These are phyloP conservation scores for Drosophila sp. DNA, from an alignment of 1,140 invertebrate species.

Conservation along the genomic window DNA sequence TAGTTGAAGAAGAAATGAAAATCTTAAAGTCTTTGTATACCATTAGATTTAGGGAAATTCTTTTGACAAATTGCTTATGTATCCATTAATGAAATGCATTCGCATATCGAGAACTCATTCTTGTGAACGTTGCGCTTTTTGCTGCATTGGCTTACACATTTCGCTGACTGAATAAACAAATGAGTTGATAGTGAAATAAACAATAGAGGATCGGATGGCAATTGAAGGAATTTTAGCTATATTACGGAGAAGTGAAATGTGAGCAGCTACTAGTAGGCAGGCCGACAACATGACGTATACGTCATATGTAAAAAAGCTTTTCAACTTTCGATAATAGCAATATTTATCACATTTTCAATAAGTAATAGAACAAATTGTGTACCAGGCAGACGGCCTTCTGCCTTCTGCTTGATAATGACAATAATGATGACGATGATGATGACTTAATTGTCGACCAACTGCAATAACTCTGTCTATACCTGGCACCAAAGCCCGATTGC, in stretches of 20 bases:
- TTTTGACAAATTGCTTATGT: too few relatives aligned
- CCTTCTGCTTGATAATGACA: constrained; percentile 35
- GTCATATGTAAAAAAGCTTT: constrained; percentile 27
- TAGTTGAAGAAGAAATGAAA: too few relatives aligned
- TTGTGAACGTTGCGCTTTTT: neutral
- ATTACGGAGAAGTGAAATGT: constrained; percentile 59
- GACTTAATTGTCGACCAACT: constrained; percentile 65
- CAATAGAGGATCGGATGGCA: constrained; percentile 45
- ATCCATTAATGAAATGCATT: too few relatives aligned
- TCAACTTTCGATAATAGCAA: constrained; percentile 1
- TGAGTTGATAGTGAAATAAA: constrained; percentile 24
- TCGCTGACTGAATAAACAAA: constrained; percentile 36
- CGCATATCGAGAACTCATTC: too few relatives aligned
- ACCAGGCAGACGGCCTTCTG: constrained; percentile 38
- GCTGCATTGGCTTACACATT: neutral
- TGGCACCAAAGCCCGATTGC: constrained; percentile 60
- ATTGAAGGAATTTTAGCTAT: constrained; percentile 59
- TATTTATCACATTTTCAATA: constrained; percentile 2
- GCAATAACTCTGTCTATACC: constrained; percentile 66
- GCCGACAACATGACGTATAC: constrained; percentile 59
- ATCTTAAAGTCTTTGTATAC: too few relatives aligned
- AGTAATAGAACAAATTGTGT: constrained; percentile 28
- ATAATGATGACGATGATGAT: constrained; percentile 44
- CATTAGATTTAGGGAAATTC: too few relatives aligned
- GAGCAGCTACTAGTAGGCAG: neutral